Evolutionary conservation across 2,888 invertebrate genomes (phyloP).

Genomic region (Dryobota labecula): DNA sequence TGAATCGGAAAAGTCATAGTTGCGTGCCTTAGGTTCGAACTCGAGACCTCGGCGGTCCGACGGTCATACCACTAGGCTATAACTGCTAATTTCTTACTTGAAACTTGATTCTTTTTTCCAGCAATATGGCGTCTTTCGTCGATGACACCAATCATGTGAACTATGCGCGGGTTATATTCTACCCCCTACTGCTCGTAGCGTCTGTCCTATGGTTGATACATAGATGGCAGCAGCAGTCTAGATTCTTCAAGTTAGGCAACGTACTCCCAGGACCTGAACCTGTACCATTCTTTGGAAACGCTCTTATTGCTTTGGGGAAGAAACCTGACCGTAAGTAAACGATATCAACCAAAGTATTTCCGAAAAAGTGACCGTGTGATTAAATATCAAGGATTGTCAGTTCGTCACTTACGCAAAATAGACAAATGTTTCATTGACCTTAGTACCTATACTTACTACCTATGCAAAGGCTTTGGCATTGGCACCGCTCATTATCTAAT

Average conservation of each 20-base stretch:
- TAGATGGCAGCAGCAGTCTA: conserved; percentile 86
- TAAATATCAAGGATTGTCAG: neutral
- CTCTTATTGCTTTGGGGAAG: conserved; percentile 91
- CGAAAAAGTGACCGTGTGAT: neutral
- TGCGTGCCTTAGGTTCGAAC: too few species aligned
- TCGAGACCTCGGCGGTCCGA: too few species aligned
- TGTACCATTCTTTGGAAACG: conserved; percentile 93
- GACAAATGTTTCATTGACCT: neutral
- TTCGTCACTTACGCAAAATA: neutral
- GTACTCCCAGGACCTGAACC: conserved; percentile 93
- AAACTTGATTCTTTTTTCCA: conserved; percentile 47
- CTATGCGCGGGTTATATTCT: conserved; percentile 71
- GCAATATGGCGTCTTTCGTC: conserved; percentile 69
- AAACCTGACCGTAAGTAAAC: conserved; percentile 89
- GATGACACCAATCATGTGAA: conserved; percentile 60
- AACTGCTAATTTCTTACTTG: too few species aligned
- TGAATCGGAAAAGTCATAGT: too few species aligned
- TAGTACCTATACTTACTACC: neutral
- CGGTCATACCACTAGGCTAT: too few species aligned
- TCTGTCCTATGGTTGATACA: conserved; percentile 78
- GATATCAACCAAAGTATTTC: neutral
- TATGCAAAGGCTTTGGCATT: neutral
- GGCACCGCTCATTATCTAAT: neutral
- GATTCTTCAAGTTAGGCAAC: conserved; percentile 91
- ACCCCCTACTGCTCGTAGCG: conserved; percentile 74